phyloP scores from a whole-genome alignment of 2,113 vertebrate genomes.

The Gracilinanus agilis region DNA sequence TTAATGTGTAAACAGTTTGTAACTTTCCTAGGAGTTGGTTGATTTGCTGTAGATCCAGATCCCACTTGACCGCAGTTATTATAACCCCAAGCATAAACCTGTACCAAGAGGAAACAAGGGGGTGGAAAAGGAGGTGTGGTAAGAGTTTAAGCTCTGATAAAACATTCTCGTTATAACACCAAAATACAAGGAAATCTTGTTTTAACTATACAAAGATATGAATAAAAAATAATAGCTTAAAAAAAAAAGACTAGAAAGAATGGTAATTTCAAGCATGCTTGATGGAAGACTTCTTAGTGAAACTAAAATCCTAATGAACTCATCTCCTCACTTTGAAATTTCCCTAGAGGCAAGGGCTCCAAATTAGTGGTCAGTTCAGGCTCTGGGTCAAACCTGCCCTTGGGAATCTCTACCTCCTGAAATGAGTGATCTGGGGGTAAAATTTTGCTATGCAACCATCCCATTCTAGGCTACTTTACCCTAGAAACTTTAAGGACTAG shows the following conservation, averaged over 20 bases:
- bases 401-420: neutral
- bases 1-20: constrained; percentile 93
- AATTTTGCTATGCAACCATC: neutral
- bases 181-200: neutral
- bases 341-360: neutral
- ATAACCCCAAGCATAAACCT: constrained; percentile 98
- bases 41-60: constrained; percentile 96
- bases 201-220: neutral
- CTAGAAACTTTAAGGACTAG: neutral
- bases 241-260: neutral
- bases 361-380: neutral
- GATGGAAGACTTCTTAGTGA: neutral
- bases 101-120: constrained; percentile 42
- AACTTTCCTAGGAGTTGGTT: constrained; percentile 94
- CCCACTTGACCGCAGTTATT: constrained; percentile 99
- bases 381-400: neutral
- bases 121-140: neutral
- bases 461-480: neutral
- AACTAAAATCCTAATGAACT: neutral
- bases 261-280: neutral
- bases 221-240: neutral
- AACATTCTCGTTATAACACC: neutral
- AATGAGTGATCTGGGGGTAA: neutral
- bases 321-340: neutral
- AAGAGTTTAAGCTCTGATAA: constrained; percentile 6